These are phyloP conservation scores for Parazoanthus atlanticus DNA, from an alignment of 92 coral and sea anemone genomes.

Conservation along the genomic window DNA sequence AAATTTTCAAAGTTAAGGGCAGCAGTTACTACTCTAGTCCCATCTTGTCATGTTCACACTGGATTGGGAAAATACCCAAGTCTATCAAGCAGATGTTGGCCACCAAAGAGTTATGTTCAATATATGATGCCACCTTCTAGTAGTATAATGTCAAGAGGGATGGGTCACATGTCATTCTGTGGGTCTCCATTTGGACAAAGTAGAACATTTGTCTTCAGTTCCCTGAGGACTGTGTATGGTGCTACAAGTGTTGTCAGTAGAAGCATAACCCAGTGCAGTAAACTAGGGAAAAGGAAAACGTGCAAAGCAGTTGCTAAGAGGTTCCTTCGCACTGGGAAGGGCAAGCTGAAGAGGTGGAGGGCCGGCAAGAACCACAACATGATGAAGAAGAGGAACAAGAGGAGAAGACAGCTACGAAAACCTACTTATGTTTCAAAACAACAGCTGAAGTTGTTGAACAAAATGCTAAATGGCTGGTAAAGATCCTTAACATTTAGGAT, in stretches of 20 bases:
- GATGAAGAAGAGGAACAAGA: conserved; percentile 82
- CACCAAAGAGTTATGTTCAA: background rate
- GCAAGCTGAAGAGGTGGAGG: conserved; percentile 90
- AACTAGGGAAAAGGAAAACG: conserved; percentile 91
- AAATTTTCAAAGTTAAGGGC: conserved; percentile 1
- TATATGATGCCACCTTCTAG: background rate
- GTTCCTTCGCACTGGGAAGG: conserved; percentile 89
- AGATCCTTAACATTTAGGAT: background rate
- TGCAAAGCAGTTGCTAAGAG: conserved; percentile 97
- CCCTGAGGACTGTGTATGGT: background rate
- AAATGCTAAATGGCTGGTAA: conserved; percentile 96
- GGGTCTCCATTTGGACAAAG: background rate
- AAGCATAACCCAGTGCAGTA: conserved; percentile 69
- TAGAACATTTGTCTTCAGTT: background rate
- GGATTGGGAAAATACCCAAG: background rate
- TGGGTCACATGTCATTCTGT: background rate
- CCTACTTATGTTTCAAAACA: conserved; percentile 83
- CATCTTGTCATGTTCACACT: background rate
- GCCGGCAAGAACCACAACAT: conserved; percentile 85
- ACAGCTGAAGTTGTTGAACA: conserved; percentile 85
- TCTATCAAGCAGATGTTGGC: background rate
- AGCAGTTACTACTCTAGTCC: background rate
- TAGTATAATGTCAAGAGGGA: background rate
- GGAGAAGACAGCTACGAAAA: conserved; percentile 80
- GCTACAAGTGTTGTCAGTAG: conserved; percentile 15